Base-by-base conservation (phyloP, 2,888 invertebrate species). In the Ochlodes sylvanus region DNA sequence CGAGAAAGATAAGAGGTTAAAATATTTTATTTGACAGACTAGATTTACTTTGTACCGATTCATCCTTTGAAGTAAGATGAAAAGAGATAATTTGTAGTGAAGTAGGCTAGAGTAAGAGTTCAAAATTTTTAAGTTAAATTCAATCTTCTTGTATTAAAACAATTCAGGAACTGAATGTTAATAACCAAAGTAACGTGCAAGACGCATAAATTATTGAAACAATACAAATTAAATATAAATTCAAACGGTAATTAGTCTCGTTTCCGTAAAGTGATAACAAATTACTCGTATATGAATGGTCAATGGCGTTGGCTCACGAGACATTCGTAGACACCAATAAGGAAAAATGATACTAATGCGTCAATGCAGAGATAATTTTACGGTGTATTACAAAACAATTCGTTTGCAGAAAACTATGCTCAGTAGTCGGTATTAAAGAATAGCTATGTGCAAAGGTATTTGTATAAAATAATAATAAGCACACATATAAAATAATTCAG, bases 231-330 rank as follows among this genome's bases (percentile, higher is more conserved):
- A 42, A 9, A 21, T n/a, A 47, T 47, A 7, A 38, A 44, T 63
- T 55, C 15, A 34, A 42, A 42, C 14, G 32, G 21, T 58, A 57
- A 58, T 50, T 54, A 52, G 15, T 1, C 41, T 7, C 21, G 7
- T 54, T 66, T 66, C 66, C 66, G 58, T 34, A 60, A 42, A 60
- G 47, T 27, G n/a, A 34, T 66, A 60, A 66, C 60, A 60, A 66
- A 66, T 66, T 17, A 32, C 52, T 2, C 2, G 12, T 47, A 9
- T 9, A 57, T 41, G 58, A 66, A 66, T 66, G 27, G 50, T 21
- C 50, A 12, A 52, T 58, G 38, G 56, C 50, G 50, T 19, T 58
- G 50, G 5, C 27, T 27, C n/a, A 64, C 54, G 44, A 14, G 10
- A 63, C 27, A 12, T 44, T 9, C 14, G 12, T 17, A 19, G 7